Conservation (phyloP, 2,113 vertebrate genomes). For the Boulengeromyrus knoepffleri region DNA sequence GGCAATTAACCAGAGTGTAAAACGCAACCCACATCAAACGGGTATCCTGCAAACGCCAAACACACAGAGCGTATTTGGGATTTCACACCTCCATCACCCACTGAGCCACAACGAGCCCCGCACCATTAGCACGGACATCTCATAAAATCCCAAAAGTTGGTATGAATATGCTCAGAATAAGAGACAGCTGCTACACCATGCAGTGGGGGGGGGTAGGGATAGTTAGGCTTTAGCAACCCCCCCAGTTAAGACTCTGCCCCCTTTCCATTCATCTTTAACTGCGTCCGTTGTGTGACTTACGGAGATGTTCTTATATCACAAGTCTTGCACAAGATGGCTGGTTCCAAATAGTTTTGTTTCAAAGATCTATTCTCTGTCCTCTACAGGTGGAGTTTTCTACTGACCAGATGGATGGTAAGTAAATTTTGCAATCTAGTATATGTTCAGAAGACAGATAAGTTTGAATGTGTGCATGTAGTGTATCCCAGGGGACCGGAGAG, state of each 20-base stretch:
- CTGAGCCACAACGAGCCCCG: not conserved
- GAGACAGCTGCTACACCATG: not conserved
- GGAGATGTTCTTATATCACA: not conserved
- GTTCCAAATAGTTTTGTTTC: not conserved
- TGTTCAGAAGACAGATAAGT: not conserved
- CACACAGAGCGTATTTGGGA: not conserved
- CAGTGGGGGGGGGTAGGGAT: not conserved
- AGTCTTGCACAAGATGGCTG: not conserved
- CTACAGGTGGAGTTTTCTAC: conserved; percentile 75
- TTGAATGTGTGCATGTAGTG: not conserved
- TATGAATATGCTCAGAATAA: not conserved
- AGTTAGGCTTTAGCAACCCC: too few relatives aligned
- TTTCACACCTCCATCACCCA: not conserved
- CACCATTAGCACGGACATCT: not conserved
- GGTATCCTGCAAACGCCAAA: not conserved
- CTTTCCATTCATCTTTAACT: not conserved
- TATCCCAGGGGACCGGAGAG: not conserved
- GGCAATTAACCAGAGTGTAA: not conserved
- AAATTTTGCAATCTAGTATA: not conserved
- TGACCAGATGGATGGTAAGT: conserved; percentile 76
- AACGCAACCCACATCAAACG: not conserved
- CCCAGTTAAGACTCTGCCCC: not conserved
- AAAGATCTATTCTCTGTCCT: conserved; percentile 64
- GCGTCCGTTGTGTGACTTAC: not conserved
- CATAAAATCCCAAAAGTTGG: not conserved